Base-by-base conservation (phyloP, 2,113 vertebrate species). In the Arothron firmamentum region DNA sequence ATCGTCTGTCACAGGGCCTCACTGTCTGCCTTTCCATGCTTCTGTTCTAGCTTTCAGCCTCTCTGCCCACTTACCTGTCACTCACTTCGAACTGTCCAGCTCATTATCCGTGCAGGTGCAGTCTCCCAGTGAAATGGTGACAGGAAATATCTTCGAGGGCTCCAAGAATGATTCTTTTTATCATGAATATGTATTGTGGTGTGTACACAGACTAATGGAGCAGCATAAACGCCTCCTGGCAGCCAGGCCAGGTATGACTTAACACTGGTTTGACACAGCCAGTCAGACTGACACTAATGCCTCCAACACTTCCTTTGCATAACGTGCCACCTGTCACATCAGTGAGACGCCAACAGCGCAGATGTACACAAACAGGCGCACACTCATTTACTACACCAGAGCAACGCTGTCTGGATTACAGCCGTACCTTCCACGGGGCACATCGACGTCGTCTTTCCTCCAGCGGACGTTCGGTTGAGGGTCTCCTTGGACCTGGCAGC, bases 401-500 rank as follows among this genome's bases (percentile, higher is more conserved):
- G 34, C 34, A 12, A 12, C 9, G 34, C 34, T 38, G 34, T 38
- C 12, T 3, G 12, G 11, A 38, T 38, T 38, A 38, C 11, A 38
- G 34, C 34, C 8, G 9, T 78, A 98, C 97, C 96, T 96, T 88
- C 96, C 97, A 62, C 96, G 93, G 0, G 93, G 93, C 51, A 98
- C 84, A 55, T 99, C 97, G 2, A 89, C 65, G 41, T 99, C 96
- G 38, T 98, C 96, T 73, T 98, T 98, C 80, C 89, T 95, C 96
- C 97, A 98, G 34, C 95, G 92, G 13, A 99, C 92, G 1, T 94
- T 94, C 50, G 97, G 97, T 59, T 89, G 96, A 48, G 95, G 97
- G 85, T 99, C 97, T 34, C 97, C 97, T 78, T 97, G 95, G 62
- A 96, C 94, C 82, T 98, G 95, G 89, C 97, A 99, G 38, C 94